phyloP scores from a whole-genome alignment of 2,113 vertebrate species.

The Pogona vitticeps region DNA sequence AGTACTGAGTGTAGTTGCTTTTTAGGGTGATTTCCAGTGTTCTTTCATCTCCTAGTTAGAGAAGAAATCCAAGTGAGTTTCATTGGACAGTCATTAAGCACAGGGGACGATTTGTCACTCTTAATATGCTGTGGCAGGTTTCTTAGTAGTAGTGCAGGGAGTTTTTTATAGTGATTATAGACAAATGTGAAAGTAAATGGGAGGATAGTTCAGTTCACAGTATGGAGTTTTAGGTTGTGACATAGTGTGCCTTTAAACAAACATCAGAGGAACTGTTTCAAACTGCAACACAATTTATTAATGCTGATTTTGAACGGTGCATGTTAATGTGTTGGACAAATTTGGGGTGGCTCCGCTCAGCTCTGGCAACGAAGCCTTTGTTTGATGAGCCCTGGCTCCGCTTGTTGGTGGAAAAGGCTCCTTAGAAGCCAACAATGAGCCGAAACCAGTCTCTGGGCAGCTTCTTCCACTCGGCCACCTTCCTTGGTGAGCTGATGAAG shows the following conservation, averaged over 20 bases:
- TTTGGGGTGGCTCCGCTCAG: slow-evolving; percentile 92
- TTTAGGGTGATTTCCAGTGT: slow-evolving; percentile 34
- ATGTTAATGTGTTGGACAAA: slow-evolving; percentile 57
- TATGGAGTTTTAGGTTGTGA: too few species aligned
- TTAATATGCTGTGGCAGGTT: background rate
- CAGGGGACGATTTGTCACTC: background rate
- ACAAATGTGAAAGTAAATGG: too few species aligned
- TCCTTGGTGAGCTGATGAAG: slow-evolving; percentile 73
- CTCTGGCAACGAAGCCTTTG: slow-evolving; percentile 69
- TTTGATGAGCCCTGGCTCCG: slow-evolving; percentile 98
- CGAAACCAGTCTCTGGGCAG: slow-evolving; percentile 62
- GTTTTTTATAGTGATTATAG: background rate
- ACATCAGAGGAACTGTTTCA: background rate
- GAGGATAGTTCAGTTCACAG: too few species aligned
- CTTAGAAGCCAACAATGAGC: slow-evolving; percentile 95
- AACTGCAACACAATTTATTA: slow-evolving; percentile 44
- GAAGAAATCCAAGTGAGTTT: accelerated
- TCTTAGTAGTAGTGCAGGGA: background rate
- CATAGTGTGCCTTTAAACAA: background rate
- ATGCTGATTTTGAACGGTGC: slow-evolving; percentile 44
- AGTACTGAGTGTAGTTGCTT: slow-evolving; percentile 66
- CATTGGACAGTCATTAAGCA: slow-evolving; percentile 6
- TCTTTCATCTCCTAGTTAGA: background rate
- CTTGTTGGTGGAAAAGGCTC: slow-evolving; percentile 93
- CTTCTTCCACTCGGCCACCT: slow-evolving; percentile 71